Conservation (phyloP, 2,113 vertebrate species). For the Nothobranchius kuhntae region DNA sequence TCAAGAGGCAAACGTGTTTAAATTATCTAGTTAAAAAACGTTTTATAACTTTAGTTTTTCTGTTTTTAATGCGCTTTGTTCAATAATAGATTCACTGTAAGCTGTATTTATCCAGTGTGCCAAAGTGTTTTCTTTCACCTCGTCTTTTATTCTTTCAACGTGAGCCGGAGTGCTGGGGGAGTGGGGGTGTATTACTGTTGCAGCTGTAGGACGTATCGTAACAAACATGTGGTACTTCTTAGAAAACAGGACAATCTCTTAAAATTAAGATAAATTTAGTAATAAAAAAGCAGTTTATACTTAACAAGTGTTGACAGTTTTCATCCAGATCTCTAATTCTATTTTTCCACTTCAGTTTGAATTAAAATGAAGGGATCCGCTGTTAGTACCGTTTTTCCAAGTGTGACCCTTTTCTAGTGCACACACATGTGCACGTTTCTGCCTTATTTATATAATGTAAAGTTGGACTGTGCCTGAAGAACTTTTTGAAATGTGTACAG, state of each 20-base stretch:
- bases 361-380: not conserved
- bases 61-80: too few relatives aligned
- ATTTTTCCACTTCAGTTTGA: not conserved
- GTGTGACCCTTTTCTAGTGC: too few relatives aligned
- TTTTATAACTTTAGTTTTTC: too few relatives aligned
- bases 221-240: too few relatives aligned
- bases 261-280: not conserved
- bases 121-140: constrained; percentile 2
- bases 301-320: too few relatives aligned
- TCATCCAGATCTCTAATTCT: not conserved
- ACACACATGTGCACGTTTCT: too few relatives aligned
- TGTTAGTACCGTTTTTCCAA: too few relatives aligned
- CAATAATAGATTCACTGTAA: too few relatives aligned
- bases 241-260: not conserved
- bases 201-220: not conserved
- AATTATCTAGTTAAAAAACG: too few relatives aligned
- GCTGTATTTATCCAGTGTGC: not conserved
- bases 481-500: constrained; percentile 8
- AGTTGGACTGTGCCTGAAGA: constrained; percentile 28
- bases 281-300: too few relatives aligned
- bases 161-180: constrained; percentile 1
- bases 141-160: not conserved
- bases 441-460: constrained; percentile 11
- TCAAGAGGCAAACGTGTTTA: too few relatives aligned
- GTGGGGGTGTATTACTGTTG: not conserved